Evolutionary conservation across 2,888 invertebrate species (phyloP), one percentile per base, ranked within the genome.

Genomic region (Trissolcus brochymenae): DNA sequence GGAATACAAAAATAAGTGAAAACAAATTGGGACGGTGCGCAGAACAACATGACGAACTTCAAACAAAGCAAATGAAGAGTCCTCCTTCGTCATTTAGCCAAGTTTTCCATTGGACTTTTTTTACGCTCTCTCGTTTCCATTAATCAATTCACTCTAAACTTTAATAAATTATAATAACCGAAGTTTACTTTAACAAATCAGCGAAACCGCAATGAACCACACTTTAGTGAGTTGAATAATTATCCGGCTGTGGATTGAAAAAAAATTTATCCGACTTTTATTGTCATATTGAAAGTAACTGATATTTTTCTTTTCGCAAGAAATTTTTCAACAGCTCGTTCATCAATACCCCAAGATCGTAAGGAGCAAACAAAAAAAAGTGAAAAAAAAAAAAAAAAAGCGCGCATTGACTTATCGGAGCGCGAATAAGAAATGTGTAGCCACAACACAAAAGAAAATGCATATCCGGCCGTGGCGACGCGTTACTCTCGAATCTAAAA

Each of bases 281-380:
- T 35, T 35, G 35, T 35, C 35, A 11, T 2, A 35, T 9, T 35
- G 35, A 56, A 66, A 56, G 40, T 66, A 21, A 50, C 50, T 16
- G 16, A 13, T 57, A 66, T 66, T 50, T 66, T 66, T 66, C 66
- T 56, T 50, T 6, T 11, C 19, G 43, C 4, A 35, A 11, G 35
- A 35, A 35, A 35, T 35, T 35, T 35, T 6, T 35, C 35, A 35
- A 35, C 9, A 50, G 55, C 29, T 50, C 50, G 29, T 60, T 68
- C 68, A 68, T 70, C 49, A 70, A 66, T 66, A 66, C 56, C 57
- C 57, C 57, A 50, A 56, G 57, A 51, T 66, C 41, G 57, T 25
- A 41, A 50, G 55, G 41, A 16, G 51, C 35, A 41, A 57, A 57
- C 40, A 14, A 41, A 49, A 50, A 57, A 57, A 66, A 25, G 17